Evolutionary conservation across 2,888 invertebrate genomes (phyloP), one percentile per base, ranked within the genome.

Genomic region (Tenthredo scrophulariae): DNA sequence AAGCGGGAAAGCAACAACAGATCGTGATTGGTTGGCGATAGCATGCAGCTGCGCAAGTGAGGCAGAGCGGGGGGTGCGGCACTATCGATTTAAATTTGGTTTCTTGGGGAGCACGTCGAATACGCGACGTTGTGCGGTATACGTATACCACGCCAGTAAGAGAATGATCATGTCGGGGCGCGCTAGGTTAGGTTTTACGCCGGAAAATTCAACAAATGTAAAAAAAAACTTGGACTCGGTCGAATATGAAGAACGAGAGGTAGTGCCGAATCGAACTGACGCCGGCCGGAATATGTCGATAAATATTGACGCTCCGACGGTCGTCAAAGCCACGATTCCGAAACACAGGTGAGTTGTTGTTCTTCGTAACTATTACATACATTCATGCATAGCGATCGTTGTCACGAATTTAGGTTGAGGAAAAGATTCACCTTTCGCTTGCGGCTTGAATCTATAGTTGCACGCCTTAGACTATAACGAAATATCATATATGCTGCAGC

Each of bases 41-140:
- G 77, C 9, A 54, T 33, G 54, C 77, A 54, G 77, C 77, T 77
- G 77, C 54, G 54, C 77, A 33, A 77, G 26, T n/a, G 33, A 13
- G 26, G 33, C 50, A 40, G 29, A 54, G 77, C 37, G 83, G 83
- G 83, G 83, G 67, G 65, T 67, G 26, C 65, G 92, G 90, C 90
- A 89, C 88, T 92, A 92, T 92, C 91, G 92, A 92, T 92, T 92
- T 92, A 92, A 92, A 92, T 92, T 92, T 92, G 91, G 92, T 92
- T 91, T 91, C 90, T 90, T 91, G 91, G 91, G n/a, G 18, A 83
- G 70, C 33, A 83, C 83, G 83, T 67, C 67, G 83, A 46, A 70
- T 50, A 70, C 67, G 15, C 46, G 67, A 65, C 40, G 83, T 83
- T 65, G 40, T 70, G 29, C 67, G 15, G 50, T 67, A 67, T 43